These are phyloP conservation scores for Melanostigma gelatinosum DNA, from an alignment of 2,113 vertebrate genomes.

Conservation along the genomic window DNA sequence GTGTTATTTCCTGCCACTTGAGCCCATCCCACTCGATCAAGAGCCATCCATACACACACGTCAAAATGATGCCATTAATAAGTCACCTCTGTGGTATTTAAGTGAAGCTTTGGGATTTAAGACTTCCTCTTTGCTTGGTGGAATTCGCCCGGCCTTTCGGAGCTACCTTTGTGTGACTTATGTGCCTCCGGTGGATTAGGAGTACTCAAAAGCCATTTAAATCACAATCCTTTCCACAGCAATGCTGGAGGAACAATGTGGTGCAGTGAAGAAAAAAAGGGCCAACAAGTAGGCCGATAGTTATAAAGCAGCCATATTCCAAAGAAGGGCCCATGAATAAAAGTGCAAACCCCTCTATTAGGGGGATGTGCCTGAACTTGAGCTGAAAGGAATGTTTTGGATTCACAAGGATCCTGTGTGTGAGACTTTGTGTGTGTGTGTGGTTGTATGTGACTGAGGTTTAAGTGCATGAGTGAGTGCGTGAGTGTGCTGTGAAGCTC, in stretches of 20 bases:
- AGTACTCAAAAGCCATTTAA: constrained; percentile 77
- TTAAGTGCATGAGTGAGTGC: constrained; percentile 31
- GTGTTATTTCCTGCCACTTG: constrained; percentile 62
- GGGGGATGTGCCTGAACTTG: constrained; percentile 83
- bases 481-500: constrained; percentile 24
- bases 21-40: constrained; percentile 63
- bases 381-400: constrained; percentile 83
- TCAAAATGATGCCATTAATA: constrained; percentile 76
- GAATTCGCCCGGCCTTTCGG: constrained; percentile 74
- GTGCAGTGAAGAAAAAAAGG: constrained; percentile 44
- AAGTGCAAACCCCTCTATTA: constrained; percentile 84
- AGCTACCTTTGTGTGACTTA: constrained; percentile 80
- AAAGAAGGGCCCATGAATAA: constrained; percentile 79
- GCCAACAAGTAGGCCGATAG: constrained; percentile 68
- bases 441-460: constrained; percentile 37
- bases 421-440: constrained; percentile 34
- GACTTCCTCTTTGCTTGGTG: constrained; percentile 75
- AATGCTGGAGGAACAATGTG: constrained; percentile 72
- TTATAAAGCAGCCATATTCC: constrained; percentile 76
- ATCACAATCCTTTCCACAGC: constrained; percentile 76
- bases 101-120: constrained; percentile 74
- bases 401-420: constrained; percentile 76
- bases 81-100: constrained; percentile 75
- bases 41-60: constrained; percentile 66
- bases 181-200: constrained; percentile 79